Conservation (phyloP, 2,113 vertebrate species). For the Camelus dromedarius region DNA sequence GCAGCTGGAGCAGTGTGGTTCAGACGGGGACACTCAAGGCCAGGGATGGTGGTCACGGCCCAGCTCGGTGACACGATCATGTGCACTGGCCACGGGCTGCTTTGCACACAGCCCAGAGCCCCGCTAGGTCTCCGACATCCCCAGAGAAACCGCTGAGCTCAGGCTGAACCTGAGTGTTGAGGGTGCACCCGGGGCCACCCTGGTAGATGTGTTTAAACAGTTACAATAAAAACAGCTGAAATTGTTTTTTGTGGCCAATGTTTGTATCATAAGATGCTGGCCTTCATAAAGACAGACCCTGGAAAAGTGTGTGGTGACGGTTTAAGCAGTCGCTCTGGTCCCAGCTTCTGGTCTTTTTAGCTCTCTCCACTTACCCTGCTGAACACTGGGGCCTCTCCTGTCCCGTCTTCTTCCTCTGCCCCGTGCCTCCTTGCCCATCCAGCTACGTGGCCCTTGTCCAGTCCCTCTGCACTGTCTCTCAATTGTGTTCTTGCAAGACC, state of each 20-base stretch:
- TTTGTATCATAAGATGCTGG: not conserved
- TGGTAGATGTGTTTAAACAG: accelerated
- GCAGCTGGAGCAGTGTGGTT: too few species aligned
- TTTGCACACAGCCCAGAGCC: not conserved
- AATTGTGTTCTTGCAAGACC: not conserved
- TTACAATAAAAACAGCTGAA: accelerated
- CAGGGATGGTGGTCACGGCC: too few species aligned
- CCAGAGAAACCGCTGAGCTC: not conserved
- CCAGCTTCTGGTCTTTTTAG: accelerated
- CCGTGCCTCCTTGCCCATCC: not conserved
- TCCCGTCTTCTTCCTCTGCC: not conserved
- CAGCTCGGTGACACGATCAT: too few species aligned
- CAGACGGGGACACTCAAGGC: too few species aligned
- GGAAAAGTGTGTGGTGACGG: not conserved
- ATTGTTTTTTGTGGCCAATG: not conserved
- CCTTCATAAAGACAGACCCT: too few species aligned
- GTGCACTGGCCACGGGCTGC: too few species aligned
- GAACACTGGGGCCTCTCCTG: too few species aligned
- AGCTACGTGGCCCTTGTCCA: too few species aligned
- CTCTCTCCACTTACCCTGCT: not conserved
- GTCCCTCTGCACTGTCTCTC: not conserved
- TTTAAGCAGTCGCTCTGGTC: accelerated
- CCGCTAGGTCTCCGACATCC: too few species aligned
- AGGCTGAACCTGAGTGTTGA: not conserved
- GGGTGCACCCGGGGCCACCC: not conserved